Base-by-base conservation (phyloP, 2,888 invertebrate species). In the Tenodera sinensis region DNA sequence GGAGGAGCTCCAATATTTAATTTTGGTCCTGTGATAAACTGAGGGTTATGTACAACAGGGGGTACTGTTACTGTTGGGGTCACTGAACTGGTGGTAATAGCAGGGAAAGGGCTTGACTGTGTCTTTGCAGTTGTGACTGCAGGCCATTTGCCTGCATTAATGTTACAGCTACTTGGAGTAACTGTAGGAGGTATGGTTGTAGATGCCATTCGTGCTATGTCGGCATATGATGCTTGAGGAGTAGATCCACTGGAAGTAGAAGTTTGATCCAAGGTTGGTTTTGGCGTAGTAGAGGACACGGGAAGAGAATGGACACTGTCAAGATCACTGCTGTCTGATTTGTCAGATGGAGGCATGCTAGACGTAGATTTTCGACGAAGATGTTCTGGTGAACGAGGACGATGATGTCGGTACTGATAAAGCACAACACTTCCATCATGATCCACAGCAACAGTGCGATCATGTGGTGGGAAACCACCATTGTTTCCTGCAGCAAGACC, bases 231-330 rank as follows among this genome's bases (percentile, higher is more conserved):
- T 85, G 95, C 95, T 92, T 94, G 94, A 25, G 94, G 94, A 83
- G 94, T 93, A 89, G 92, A 92, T 27, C 92, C 92, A 89, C 92
- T 91, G 14, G 92, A 92, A 25, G 92, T 92, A 14, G 91, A 92
- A 28, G 91, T 92, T 89, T 91, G 92, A 84, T 91, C 91, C 83
- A 91, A 87, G 91, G 91, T 93, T 15, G 91, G 92, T 91, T 93
- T 93, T n/a, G 93, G 93, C 9, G 93, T 93, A 47, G 94, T 94
- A 28, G 94, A 93, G 47, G 93, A 93, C 85, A 96, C 95, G 42
- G 97, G 97, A 92, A 97, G 94, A 91, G 97, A 97, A 94, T 97
- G 97, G 91, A 97, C 97, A 27, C 97, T 97, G 92, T 98, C 98
- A 92, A 96, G 95, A 93, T 97, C 97, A 88, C 93, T 93, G 92